Base-by-base conservation (phyloP, 2,797 vertebrate genomes). In the Sebastes miniatus region DNA sequence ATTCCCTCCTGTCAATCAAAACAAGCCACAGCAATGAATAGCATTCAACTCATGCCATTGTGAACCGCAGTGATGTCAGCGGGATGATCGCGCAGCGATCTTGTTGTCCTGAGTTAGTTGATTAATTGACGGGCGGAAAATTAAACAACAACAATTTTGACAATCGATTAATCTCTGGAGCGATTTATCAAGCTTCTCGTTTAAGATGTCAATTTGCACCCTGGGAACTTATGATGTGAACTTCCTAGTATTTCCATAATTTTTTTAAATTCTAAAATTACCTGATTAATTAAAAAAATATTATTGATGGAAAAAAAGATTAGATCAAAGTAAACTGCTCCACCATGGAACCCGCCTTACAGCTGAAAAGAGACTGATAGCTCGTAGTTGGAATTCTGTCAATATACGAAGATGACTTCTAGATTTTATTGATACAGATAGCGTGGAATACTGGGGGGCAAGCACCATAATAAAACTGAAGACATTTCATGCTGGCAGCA, bases 1-100 rank as follows among this genome's bases (percentile, higher is more conserved):
- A 85, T 76, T 85, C 63, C 66, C 72, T 6, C 8, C 52, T 57
- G 77, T 93, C 89, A 92, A 78, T 93, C 91, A 89, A 59, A 83
- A 18, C 56, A 22, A 47, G 9, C 13, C 57, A 16, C 18, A 62
- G 24, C 86, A 70, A 86, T 70, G 18, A 84, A 83, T 8, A 27
- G 27, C 47, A 58, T 84, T 74, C 58, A 71, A 77, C 25, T 81
- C 63, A 32, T 76, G 22, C 50, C 70, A 67, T 16, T 5, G 14
- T n/a, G 7, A 77, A 75, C 32, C 22, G 13, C 54, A 13, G 13
- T 10, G 5, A n/a, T 73, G 67, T 31, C 66, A 56, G 3, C 1
- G 34, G 8, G 10, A 69, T 54, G 9, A 43, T 75, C 56, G 50
- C 43, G 20, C 12, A 54, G 32, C 7, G 3, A 61, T 68, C 10